Evolutionary conservation across 1,140 invertebrate genomes (phyloP), one percentile per base, ranked within the genome.

Genomic region (Geopemphigus sp.): DNA sequence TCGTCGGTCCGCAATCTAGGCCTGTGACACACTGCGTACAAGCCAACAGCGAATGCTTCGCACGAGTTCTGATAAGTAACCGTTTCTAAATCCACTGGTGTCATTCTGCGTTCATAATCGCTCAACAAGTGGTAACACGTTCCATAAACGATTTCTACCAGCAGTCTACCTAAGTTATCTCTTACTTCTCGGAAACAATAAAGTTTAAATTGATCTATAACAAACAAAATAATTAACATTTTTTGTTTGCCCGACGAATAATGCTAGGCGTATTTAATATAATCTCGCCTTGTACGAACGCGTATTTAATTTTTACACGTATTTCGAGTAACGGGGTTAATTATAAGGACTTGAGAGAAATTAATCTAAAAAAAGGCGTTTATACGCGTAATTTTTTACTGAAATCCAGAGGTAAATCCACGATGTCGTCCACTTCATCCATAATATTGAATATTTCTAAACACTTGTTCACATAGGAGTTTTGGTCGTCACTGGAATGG

Each of bases 71-170:
- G 83, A 74, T 87, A 89, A 78, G 84, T 85, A 0, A 88, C 86
- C 19, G 86, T 88, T 81, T 85, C 86, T 64, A 88, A 86, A 83
- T 87, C 84, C 17, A 88, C 84, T 50, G 85, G 84, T 8, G 85
- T 82, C 84, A 89, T 86, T 61, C 88, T 85, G n/a, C 83, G 83
- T 22, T 88, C 86, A 14, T 89, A 87, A 26, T 89, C 83, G n/a
- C 88, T 85, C 22, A 90, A 82, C 81, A 89, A 89, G 10, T 86
- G 87, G 3, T 87, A 86, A 63, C 74, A 47, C 12, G 45, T 24
- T 24, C 84, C 83, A 59, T 90, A 87, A 73, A 89, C 83, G 83
- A 86, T 86, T 19, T 84, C 66, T 76, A 85, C 85, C 22, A 89
- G 84, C 78, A 87, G 86, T 26, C 86, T 82, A n/a, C 88, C 56